Percentiles rank a stretch among this genome's conserved stretches.
Evolutionary conservation across 2,888 invertebrate genomes (phyloP).

Genomic region (Miltochrista miniata): DNA sequence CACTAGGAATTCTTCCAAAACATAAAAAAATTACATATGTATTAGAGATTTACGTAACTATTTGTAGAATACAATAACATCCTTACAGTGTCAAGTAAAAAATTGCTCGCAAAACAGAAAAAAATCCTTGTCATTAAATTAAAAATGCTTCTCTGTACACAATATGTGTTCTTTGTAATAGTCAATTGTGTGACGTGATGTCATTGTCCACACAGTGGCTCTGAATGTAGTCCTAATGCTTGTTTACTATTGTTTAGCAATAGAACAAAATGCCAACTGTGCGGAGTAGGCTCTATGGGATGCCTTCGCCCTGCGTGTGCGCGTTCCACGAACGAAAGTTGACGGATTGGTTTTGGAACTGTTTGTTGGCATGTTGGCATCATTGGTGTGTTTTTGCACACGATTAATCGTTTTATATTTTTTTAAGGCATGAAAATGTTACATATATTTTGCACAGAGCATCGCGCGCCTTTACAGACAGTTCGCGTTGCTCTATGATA

Average conservation of each 20-base stretch:
- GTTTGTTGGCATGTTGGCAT: slow-evolving; percentile 1
- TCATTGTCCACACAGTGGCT: slow-evolving; percentile 70
- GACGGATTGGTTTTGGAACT: slow-evolving; percentile 41
- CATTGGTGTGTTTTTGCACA: neutral
- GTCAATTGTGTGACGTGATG: slow-evolving; percentile 39
- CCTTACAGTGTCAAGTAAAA: too few relatives aligned
- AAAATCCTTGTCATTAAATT: neutral
- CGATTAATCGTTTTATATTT: slow-evolving; percentile 3
- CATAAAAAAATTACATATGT: too few relatives aligned
- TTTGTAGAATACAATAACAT: slow-evolving; percentile 8
- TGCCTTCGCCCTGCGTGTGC: slow-evolving; percentile 15
- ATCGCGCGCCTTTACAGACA: too few relatives aligned
- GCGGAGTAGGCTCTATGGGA: slow-evolving; percentile 41
- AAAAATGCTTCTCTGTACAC: neutral
- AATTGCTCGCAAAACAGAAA: too few relatives aligned
- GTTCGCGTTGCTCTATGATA: too few relatives aligned
- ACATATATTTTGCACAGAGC: too few relatives aligned
- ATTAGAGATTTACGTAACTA: too few relatives aligned
- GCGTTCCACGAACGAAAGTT: slow-evolving; percentile 52
- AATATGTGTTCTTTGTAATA: slow-evolving; percentile 13
- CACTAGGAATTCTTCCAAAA: too few relatives aligned
- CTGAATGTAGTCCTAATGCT: slow-evolving; percentile 59
- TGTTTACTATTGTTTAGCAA: slow-evolving; percentile 62
- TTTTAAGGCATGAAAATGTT: too few relatives aligned
- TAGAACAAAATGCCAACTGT: slow-evolving; percentile 55